Conservation (phyloP, 2,888 invertebrate genomes). For the Lycophotia porphyrea region DNA sequence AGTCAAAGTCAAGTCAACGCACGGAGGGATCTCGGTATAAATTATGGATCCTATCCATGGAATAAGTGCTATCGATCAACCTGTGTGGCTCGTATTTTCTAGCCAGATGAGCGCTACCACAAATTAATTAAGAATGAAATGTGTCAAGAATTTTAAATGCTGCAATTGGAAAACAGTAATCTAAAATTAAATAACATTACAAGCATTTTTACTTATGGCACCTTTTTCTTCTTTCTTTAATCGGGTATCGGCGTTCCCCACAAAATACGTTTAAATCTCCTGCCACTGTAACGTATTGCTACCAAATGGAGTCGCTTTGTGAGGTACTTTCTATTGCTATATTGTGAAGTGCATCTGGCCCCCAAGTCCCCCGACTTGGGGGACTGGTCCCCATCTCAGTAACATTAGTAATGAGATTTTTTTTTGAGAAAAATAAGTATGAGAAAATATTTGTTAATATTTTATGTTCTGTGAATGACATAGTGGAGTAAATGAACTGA, state of each 20-base stretch:
- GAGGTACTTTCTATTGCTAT: constrained; percentile 24
- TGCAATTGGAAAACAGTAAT: not conserved
- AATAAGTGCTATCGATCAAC: not conserved
- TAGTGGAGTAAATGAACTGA: constrained; percentile 5
- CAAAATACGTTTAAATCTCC: constrained; percentile 45
- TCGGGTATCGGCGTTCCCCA: not conserved
- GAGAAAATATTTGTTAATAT: constrained; percentile 35
- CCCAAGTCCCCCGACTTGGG: not conserved
- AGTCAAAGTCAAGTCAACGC: not conserved
- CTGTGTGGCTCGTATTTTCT: not conserved
- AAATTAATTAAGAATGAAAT: not conserved
- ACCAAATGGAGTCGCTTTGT: constrained; percentile 41
- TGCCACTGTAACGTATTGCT: constrained; percentile 20
- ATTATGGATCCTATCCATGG: not conserved
- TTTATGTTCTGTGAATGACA: constrained; percentile 16
- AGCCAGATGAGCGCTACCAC: not conserved
- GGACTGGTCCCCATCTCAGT: constrained; percentile 8
- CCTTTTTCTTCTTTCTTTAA: not conserved
- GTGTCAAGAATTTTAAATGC: not conserved
- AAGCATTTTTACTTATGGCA: not conserved
- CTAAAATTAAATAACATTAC: not conserved
- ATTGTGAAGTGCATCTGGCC: constrained; percentile 10
- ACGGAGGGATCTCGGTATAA: not conserved
- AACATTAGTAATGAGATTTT: constrained; percentile 47
- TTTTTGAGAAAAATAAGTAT: constrained; percentile 29